Conservation (phyloP, 1,140 invertebrate genomes). For the Lepidurus couesii region DNA sequence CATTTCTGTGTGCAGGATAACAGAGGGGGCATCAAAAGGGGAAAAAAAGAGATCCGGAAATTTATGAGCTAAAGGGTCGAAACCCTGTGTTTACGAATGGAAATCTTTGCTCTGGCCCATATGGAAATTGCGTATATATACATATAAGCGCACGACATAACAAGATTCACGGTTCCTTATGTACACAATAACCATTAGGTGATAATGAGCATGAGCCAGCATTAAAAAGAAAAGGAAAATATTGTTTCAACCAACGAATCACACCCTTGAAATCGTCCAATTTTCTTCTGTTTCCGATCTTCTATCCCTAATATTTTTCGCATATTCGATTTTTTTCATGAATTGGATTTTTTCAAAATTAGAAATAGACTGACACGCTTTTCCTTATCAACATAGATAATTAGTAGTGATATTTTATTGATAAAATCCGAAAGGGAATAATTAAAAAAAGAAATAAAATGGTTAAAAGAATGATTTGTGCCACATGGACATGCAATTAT, state of each 20-base stretch:
- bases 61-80: conserved; percentile 3
- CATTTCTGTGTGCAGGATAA: neutral
- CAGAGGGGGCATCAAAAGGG: neutral
- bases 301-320: neutral
- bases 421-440: neutral
- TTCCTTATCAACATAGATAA: neutral
- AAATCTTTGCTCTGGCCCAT: conserved; percentile 11
- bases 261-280: neutral
- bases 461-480: neutral
- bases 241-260: neutral
- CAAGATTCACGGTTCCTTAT: neutral
- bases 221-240: neutral
- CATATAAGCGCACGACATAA: neutral
- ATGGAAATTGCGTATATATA: neutral
- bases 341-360: neutral
- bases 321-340: neutral
- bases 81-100: conserved; percentile 21
- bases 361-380: neutral
- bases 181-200: conserved; percentile 15
- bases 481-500: neutral
- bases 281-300: neutral
- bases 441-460: too few species aligned
- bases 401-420: neutral
- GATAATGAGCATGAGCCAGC: neutral
- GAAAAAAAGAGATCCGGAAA: neutral